phyloP scores from a whole-genome alignment of 37 sponge, comb jelly and placozoan genomes.

The Ephydatia muelleri region DNA sequence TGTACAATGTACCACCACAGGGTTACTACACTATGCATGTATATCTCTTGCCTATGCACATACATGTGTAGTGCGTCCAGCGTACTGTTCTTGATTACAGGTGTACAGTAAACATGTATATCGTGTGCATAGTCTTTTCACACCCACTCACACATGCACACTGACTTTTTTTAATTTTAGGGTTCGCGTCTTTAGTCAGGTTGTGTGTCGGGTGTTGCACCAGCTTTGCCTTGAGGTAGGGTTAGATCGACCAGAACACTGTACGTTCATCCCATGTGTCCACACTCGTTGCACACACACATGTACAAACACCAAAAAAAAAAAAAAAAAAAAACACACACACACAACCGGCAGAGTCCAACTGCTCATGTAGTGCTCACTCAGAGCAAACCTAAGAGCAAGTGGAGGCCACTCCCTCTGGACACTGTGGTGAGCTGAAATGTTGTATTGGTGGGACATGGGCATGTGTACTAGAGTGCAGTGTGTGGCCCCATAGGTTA shows the following conservation, averaged over 20 bases:
- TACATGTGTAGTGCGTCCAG: too few species aligned
- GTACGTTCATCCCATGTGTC: background rate
- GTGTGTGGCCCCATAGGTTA: background rate
- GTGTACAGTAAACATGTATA: too few species aligned
- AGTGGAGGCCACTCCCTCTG: conserved; percentile 95
- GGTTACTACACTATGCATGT: too few species aligned
- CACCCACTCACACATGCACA: background rate
- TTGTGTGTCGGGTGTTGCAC: conserved; percentile 81
- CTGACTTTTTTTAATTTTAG: conserved; percentile 24
- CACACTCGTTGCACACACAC: too few species aligned
- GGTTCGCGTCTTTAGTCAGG: conserved; percentile 82
- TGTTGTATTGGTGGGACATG: background rate
- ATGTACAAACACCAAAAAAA: too few species aligned
- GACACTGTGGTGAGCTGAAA: conserved; percentile 91
- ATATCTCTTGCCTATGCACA: too few species aligned
- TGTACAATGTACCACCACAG: too few species aligned
- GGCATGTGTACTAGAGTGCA: background rate
- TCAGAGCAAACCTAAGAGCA: conserved; percentile 70
- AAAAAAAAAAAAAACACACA: too few species aligned
- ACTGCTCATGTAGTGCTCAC: conserved; percentile 74
- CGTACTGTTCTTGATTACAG: too few species aligned
- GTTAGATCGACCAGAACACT: background rate
- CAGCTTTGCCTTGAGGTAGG: conserved; percentile 87
- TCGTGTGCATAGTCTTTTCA: too few species aligned
- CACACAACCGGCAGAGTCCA: conserved; percentile 67